phyloP scores from a whole-genome alignment of 2,797 vertebrate genomes.

The Sebastes variabilis region DNA sequence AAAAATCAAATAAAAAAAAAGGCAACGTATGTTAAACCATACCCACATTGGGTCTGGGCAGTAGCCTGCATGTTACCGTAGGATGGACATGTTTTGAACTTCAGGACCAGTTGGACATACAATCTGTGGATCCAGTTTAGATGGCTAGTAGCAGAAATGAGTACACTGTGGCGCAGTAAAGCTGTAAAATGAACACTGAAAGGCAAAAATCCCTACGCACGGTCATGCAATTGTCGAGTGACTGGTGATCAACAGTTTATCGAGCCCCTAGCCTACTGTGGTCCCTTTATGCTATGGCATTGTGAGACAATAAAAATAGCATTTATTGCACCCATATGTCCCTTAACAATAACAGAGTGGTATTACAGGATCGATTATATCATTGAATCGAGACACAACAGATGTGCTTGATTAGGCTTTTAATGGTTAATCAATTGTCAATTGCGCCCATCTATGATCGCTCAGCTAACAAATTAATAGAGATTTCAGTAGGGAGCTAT shows the following conservation, averaged over 20 bases:
- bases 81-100: no score
- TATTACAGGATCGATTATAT: conserved; percentile 3
- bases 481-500: conserved; percentile 35
- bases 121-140: not conserved
- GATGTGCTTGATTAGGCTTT: conserved; percentile 32
- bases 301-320: not conserved
- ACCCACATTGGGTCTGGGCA: not conserved
- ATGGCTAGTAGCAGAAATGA: not conserved
- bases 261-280: not conserved
- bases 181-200: not conserved
- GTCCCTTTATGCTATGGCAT: not conserved
- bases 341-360: not conserved
- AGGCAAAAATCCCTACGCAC: not conserved
- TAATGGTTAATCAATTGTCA: conserved; percentile 29
- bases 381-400: not conserved
- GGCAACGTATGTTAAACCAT: not conserved
- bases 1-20: not conserved
- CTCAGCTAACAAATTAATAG: conserved; percentile 25
- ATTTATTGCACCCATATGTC: conserved; percentile 4
- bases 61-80: not conserved
- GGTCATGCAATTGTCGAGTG: not conserved
- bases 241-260: conserved; percentile 6
- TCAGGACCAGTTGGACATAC: not conserved
- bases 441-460: conserved; percentile 28
- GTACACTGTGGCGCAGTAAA: not conserved